A percentile compares a stretch with the other conserved stretches of the same genome.
These are phyloP conservation scores for Brenthis ino DNA, from an alignment of 2,888 invertebrate species.

Conservation along the genomic window DNA sequence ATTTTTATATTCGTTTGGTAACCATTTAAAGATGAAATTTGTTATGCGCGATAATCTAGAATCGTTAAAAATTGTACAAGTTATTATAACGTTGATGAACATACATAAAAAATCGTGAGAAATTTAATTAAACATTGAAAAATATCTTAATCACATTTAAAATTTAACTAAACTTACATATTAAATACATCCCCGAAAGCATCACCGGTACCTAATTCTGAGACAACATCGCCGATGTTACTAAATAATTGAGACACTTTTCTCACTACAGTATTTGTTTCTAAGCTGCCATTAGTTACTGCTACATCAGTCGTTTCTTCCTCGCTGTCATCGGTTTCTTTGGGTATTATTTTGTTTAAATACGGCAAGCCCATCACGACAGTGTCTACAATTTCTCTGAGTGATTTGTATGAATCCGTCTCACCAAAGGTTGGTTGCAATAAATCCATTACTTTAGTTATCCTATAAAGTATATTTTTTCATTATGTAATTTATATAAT, in stretches of 20 bases:
- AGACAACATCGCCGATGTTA: slow-evolving; percentile 51
- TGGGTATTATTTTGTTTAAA: slow-evolving; percentile 55
- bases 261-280: slow-evolving; percentile 34
- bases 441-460: slow-evolving; percentile 61
- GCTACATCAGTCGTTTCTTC: slow-evolving; percentile 37
- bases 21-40: slow-evolving; percentile 60
- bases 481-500: too few species aligned
- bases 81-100: neutral
- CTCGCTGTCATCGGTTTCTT: slow-evolving; percentile 42
- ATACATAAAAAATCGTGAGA: neutral
- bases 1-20: slow-evolving; percentile 59
- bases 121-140: too few species aligned
- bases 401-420: slow-evolving; percentile 59
- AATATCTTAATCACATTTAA: too few species aligned
- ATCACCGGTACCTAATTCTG: slow-evolving; percentile 45
- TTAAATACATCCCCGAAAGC: slow-evolving; percentile 57
- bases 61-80: slow-evolving; percentile 11
- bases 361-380: slow-evolving; percentile 55
- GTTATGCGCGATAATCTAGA: slow-evolving; percentile 62
- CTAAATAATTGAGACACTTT: slow-evolving; percentile 49
- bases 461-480: slow-evolving; percentile 51
- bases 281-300: slow-evolving; percentile 40
- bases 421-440: slow-evolving; percentile 69
- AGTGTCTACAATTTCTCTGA: slow-evolving; percentile 58
- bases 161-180: slow-evolving; percentile 58